Percentiles rank a stretch among this genome's conserved stretches.
phyloP scores from a whole-genome alignment of 2,113 vertebrate genomes.

The Oreochromis niloticus region DNA sequence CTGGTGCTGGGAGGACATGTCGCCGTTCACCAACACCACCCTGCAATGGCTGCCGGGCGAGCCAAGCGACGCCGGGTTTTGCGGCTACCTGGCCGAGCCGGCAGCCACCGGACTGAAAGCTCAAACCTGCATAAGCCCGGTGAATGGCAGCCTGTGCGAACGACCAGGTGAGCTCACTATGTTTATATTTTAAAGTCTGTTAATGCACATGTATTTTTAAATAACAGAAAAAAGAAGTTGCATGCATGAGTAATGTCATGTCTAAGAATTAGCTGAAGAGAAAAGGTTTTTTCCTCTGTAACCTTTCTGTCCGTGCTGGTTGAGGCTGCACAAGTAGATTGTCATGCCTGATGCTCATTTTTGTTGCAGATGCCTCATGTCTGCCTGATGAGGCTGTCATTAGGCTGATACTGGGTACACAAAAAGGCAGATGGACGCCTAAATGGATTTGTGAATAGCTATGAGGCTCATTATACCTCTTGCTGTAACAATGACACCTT shows the following conservation, averaged over 20 bases:
- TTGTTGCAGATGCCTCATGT: not conserved
- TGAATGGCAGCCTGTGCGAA: conserved; percentile 89
- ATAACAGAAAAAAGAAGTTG: not conserved
- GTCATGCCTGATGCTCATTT: not conserved
- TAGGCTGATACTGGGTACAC: not conserved
- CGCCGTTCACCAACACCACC: conserved; percentile 90
- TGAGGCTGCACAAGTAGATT: not conserved
- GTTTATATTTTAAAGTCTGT: not conserved
- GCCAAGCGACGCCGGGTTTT: conserved; percentile 93
- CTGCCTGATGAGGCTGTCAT: not conserved
- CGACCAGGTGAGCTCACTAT: conserved; percentile 75
- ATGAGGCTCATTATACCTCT: not conserved
- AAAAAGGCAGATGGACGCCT: not conserved
- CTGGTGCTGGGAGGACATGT: conserved; percentile 99
- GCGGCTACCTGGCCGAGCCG: conserved; percentile 89
- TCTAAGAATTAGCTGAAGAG: not conserved
- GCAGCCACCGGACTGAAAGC: conserved; percentile 81
- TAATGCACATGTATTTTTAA: not conserved
- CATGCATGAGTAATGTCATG: not conserved
- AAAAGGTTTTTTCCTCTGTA: not conserved
- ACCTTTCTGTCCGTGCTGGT: not conserved
- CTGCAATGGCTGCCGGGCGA: conserved; percentile 88
- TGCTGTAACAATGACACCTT: not conserved
- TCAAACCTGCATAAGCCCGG: conserved; percentile 82
- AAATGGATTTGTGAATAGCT: not conserved